These are phyloP conservation scores for Orcinus orca DNA, from an alignment of 2,113 vertebrate species.

Conservation along the genomic window DNA sequence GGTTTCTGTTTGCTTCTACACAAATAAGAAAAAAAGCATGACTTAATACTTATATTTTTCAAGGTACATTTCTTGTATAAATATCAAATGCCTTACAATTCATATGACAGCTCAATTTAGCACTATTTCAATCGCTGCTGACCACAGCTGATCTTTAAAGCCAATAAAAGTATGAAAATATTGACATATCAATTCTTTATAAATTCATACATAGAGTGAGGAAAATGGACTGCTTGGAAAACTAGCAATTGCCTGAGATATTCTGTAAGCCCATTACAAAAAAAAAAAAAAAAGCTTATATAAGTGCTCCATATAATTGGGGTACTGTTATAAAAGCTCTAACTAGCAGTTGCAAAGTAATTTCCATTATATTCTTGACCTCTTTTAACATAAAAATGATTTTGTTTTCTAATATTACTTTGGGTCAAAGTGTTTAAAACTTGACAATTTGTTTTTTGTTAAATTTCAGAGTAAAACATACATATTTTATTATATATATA, in stretches of 20 bases:
- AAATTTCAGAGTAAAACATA: background rate
- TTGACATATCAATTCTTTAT: constrained; percentile 18
- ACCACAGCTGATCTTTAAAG: background rate
- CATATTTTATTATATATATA: background rate
- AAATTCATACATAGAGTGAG: background rate
- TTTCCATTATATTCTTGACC: background rate
- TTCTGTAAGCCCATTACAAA: background rate
- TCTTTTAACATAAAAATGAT: background rate
- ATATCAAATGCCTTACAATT: constrained; percentile 24
- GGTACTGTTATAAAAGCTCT: background rate
- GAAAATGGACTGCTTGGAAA: background rate
- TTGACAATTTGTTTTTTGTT: background rate
- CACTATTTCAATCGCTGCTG: background rate
- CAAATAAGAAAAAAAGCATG: background rate
- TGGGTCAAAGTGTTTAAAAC: background rate
- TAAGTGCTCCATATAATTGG: background rate
- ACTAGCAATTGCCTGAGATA: background rate
- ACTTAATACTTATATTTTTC: background rate
- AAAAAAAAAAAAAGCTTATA: background rate
- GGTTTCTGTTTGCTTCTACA: background rate
- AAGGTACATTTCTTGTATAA: background rate
- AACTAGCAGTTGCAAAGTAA: background rate
- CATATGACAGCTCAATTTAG: background rate
- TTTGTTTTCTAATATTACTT: background rate
- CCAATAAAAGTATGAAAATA: background rate